Conservation (phyloP, 2,888 invertebrate species). For the Flexamia atlantica region DNA sequence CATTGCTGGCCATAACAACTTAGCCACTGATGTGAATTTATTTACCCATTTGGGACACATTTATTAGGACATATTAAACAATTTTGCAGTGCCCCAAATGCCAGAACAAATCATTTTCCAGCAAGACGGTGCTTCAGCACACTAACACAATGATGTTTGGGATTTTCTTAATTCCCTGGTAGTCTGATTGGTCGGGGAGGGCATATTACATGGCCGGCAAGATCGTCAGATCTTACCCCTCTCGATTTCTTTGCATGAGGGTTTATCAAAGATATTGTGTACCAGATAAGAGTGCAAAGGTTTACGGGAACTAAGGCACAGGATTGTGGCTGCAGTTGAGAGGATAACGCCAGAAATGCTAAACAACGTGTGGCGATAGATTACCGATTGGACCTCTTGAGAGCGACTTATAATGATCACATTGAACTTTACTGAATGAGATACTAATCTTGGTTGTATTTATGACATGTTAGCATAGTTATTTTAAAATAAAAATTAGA, state of each 20-base stretch:
- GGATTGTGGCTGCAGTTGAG: constrained; percentile 27
- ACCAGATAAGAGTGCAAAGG: constrained; percentile 24
- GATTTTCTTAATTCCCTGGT: constrained; percentile 45
- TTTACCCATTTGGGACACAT: constrained; percentile 36
- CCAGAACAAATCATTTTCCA: constrained; percentile 25
- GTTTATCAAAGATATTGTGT: constrained; percentile 41
- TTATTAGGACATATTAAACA: constrained; percentile 25
- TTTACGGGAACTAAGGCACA: constrained; percentile 42
- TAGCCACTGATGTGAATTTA: background rate
- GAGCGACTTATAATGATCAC: too few species aligned
- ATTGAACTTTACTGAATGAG: too few species aligned
- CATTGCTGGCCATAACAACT: constrained; percentile 5
- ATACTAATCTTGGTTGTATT: too few species aligned
- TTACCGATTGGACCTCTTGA: too few species aligned
- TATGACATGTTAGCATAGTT: too few species aligned
- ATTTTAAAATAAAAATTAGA: too few species aligned
- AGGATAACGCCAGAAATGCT: constrained; percentile 41
- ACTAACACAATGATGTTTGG: constrained; percentile 34
- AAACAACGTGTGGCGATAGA: constrained; percentile 5
- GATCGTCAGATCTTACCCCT: constrained; percentile 46
- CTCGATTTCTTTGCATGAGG: constrained; percentile 28
- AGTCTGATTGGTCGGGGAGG: constrained; percentile 15
- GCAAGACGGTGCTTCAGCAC: constrained; percentile 44
- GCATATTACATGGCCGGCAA: constrained; percentile 18
- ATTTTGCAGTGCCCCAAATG: constrained; percentile 28